Conservation (phyloP, 2,113 vertebrate genomes). For the Cranoglanis bouderius region DNA sequence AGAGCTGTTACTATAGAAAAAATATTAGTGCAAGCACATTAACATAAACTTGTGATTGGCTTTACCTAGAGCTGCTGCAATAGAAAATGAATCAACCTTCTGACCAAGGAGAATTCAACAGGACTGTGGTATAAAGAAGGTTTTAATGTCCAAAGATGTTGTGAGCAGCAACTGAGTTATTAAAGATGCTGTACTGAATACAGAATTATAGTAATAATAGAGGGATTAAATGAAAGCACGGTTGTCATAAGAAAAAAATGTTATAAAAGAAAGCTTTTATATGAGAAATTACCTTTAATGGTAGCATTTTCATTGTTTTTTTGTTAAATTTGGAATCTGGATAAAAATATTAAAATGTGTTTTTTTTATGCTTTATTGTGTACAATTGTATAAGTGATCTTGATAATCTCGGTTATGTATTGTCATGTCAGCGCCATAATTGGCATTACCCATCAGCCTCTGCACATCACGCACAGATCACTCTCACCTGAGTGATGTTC, state of each 20-base stretch:
- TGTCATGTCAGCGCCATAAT: not conserved
- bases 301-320: not conserved
- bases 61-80: not conserved
- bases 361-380: not conserved
- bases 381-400: not conserved
- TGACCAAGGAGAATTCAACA: not conserved
- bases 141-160: not conserved
- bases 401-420: not conserved
- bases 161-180: not conserved
- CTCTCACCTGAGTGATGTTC: not conserved
- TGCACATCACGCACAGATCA: not conserved
- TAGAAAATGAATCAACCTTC: not conserved
- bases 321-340: not conserved
- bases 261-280: not conserved
- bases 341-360: not conserved
- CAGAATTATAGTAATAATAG: not conserved
- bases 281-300: not conserved
- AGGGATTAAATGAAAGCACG: not conserved
- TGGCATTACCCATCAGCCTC: no score
- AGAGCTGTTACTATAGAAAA: not conserved
- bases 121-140: not conserved
- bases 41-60: not conserved
- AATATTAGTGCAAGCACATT: not conserved
- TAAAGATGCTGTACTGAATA: not conserved
- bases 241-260: not conserved